phyloP scores from a whole-genome alignment of 2,888 invertebrate species.

The Drosophila formosana region DNA sequence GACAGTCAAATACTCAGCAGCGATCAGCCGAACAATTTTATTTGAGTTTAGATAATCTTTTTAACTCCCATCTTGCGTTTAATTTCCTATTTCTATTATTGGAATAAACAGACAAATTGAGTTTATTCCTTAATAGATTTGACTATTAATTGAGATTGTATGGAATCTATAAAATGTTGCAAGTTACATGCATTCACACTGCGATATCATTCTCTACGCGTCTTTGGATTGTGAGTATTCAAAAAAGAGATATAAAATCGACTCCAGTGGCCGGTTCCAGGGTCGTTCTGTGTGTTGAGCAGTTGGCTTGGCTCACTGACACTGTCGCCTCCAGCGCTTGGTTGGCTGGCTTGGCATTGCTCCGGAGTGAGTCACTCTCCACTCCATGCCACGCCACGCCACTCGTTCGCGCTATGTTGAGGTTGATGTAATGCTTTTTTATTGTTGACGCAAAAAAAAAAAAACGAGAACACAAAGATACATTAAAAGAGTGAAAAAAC shows the following conservation, averaged over 20 bases:
- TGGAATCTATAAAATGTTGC: neutral
- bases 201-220: neutral
- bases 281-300: slow-evolving; percentile 33
- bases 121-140: neutral
- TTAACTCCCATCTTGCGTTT: neutral
- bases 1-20: neutral
- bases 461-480: slow-evolving; percentile 5
- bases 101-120: too few relatives aligned
- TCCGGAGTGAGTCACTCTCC: slow-evolving; percentile 44
- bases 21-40: too few relatives aligned
- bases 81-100: too few relatives aligned
- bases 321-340: slow-evolving; percentile 51
- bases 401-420: slow-evolving; percentile 9
- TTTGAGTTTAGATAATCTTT: too few relatives aligned
- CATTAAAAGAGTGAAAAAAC: slow-evolving; percentile 3
- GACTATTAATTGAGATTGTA: neutral
- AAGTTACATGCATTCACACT: neutral
- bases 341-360: slow-evolving; percentile 47
- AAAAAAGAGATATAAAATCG: neutral
- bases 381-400: neutral
- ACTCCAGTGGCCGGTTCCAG: slow-evolving; percentile 32
- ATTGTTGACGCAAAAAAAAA: slow-evolving; percentile 45
- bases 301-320: slow-evolving; percentile 43
- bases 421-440: slow-evolving; percentile 62
- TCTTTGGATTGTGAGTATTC: neutral